These are phyloP conservation scores for Heliconius hermathena DNA, from an alignment of 1,140 invertebrate genomes.

Conservation along the genomic window DNA sequence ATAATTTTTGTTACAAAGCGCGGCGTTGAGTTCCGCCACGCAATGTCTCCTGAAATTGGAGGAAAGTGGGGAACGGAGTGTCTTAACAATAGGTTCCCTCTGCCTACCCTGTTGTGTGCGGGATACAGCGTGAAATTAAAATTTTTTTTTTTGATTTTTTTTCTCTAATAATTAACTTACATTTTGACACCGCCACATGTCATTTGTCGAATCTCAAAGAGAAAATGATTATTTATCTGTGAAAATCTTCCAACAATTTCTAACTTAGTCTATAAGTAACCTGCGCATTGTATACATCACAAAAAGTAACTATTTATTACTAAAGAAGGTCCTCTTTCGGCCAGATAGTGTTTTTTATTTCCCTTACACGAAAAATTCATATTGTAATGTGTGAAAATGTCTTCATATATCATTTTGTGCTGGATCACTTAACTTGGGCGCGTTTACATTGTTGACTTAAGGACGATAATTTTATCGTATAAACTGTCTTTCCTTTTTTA, in stretches of 20 bases:
- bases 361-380: constrained; percentile 74
- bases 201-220: neutral
- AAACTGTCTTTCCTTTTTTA: too few species aligned
- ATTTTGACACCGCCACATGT: neutral
- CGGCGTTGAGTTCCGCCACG: too few species aligned
- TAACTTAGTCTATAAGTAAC: neutral
- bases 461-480: neutral
- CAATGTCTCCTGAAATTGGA: too few species aligned
- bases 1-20: too few species aligned
- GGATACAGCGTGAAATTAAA: too few species aligned
- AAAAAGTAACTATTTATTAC: constrained; percentile 9
- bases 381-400: constrained; percentile 79
- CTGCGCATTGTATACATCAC: neutral
- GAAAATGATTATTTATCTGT: neutral
- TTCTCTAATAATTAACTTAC: too few species aligned
- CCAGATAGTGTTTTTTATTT: constrained; percentile 53
- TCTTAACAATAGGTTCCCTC: too few species aligned
- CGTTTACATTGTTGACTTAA: constrained; percentile 22
- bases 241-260: neutral
- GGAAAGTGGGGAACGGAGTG: too few species aligned
- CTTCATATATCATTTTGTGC: constrained; percentile 78
- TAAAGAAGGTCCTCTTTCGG: constrained; percentile 12
- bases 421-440: constrained; percentile 69
- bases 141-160: too few species aligned
- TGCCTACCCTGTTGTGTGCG: too few species aligned